Base-by-base conservation (phyloP, 2,888 invertebrate genomes). In the Cephus pulcher region DNA sequence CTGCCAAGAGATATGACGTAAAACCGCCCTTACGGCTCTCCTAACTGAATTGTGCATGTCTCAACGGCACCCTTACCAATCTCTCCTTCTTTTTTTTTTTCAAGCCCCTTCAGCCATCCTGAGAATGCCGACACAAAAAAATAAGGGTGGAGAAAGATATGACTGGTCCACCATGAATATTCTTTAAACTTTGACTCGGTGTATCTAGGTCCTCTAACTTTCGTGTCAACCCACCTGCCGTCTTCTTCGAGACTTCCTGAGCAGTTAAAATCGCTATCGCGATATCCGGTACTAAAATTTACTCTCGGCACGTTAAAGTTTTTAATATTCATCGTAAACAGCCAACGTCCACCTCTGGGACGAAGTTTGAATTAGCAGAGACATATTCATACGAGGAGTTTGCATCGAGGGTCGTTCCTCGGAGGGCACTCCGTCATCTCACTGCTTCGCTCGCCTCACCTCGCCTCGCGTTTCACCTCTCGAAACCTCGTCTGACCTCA, bases 301-400 rank as follows among this genome's bases (percentile, higher is more conserved):
- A 23, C 23, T 23, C 23, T 56, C 56, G 71, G 71, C 33, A 34
- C 71, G 71, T 34, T 33, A 71, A 90, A 91, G 90, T 91, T 91
- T 91, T 91, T 90, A 90, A 91, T 91, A 91, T 89, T 90, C 88
- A 86, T 89, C 90, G 87, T 91, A 90, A 90, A 90, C 89, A 90
- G 84, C 86, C 85, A 82, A 84, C 86, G 85, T 86, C 88, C 84
- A 88, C 91, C 91, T 89, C 88, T 88, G 91, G 91, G 91, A 91
- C 90, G 87, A 90, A 91, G 90, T 91, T 91, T 91, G 91, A 91
- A 91, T 91, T 91, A 91, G 91, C 91, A 89, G 91, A 91, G 91
- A 91, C 91, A 91, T 91, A 91, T 91, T 91, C 91, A 91, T 91
- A 90, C 91, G 91, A 90, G 90, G 90, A 91, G 91, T 91, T 91